Evolutionary conservation across 2,113 vertebrate genomes (phyloP).

Genomic region (Sminthopsis crassicaudata): DNA sequence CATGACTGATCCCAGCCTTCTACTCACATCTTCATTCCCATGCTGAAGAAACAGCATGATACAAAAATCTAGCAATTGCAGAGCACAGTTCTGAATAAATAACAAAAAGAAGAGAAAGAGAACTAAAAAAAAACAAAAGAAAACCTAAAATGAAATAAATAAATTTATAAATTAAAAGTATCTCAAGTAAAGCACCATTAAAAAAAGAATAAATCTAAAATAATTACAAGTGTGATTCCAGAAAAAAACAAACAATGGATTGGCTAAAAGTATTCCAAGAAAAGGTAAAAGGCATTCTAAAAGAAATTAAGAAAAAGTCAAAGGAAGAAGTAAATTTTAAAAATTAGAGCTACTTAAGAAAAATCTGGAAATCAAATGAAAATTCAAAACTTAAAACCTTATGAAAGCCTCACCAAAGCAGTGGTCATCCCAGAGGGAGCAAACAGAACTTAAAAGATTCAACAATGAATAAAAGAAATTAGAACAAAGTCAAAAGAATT

Average conservation of each 20-base stretch:
- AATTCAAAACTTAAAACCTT: background rate
- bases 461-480: background rate
- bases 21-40: background rate
- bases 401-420: background rate
- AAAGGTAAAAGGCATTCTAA: background rate
- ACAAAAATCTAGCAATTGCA: background rate
- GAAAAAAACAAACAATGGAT: background rate
- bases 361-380: background rate
- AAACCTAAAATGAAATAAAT: conserved; percentile 7
- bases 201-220: background rate
- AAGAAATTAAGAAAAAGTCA: background rate
- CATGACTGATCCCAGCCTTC: background rate
- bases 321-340: background rate
- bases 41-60: background rate
- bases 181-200: background rate
- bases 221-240: background rate
- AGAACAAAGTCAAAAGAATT: background rate
- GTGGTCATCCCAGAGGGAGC: background rate
- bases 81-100: background rate
- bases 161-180: conserved; percentile 6
- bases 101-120: background rate
- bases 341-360: background rate
- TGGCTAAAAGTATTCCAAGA: background rate
- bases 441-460: background rate
- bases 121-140: background rate